These are phyloP conservation scores for Periophthalmodon schlosseri DNA, from an alignment of 2,113 vertebrate species.

Conservation along the genomic window DNA sequence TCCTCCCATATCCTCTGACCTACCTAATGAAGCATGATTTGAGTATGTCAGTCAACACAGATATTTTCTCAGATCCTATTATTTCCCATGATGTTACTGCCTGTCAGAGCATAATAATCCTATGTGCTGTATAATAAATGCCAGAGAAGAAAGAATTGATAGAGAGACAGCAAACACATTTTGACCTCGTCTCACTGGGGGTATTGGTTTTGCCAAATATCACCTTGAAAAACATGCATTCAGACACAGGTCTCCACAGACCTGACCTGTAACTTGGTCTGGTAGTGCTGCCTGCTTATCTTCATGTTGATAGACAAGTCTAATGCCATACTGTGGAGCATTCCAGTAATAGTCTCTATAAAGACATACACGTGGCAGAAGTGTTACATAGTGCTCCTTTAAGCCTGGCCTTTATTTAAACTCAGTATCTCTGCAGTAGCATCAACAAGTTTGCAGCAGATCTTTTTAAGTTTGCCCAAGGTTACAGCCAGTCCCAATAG, in stretches of 20 bases:
- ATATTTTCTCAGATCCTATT: background rate
- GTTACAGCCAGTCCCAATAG: background rate
- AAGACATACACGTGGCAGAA: background rate
- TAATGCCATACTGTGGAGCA: no score
- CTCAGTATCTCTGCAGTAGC: background rate
- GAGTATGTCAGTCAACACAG: background rate
- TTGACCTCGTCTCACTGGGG: background rate
- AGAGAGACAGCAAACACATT: conserved; percentile 1
- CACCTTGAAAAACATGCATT: no score
- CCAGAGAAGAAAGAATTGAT: background rate
- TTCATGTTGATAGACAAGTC: no score
- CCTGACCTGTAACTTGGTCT: no score
- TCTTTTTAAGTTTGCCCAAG: background rate
- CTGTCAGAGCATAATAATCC: background rate
- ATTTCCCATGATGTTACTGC: background rate
- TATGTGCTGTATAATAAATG: background rate
- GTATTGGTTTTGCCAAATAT: no score
- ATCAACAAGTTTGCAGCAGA: background rate
- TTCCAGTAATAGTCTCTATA: no score
- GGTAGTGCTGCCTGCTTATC: no score
- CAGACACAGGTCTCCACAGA: no score
- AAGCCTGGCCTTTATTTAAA: background rate
- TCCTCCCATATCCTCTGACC: no score
- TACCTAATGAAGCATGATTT: no score
- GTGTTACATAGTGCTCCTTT: background rate